Evolutionary conservation across 2,888 invertebrate genomes (phyloP), one percentile per base, ranked within the genome.

Genomic region (Pammene aurita): DNA sequence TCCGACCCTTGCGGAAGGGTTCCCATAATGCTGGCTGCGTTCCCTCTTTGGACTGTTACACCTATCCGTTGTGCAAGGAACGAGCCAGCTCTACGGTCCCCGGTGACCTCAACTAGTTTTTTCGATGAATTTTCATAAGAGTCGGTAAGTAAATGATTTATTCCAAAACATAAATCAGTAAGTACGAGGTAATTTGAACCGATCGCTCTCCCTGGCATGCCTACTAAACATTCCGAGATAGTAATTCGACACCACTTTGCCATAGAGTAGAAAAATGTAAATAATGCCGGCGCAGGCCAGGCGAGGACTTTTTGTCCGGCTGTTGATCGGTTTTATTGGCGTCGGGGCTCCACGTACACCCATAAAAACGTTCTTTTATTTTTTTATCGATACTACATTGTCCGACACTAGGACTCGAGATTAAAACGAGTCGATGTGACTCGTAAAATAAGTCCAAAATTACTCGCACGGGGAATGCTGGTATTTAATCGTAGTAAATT

Each of bases 231-330:
- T 90, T 90, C 89, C 88, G 78, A 85, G 83, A 85, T 85, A 83
- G 91, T 90, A 92, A 92, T 88, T 87, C 82, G 88, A 92, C 86
- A 88, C 89, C 84, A 84, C 84, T 84, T 81, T 78, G 80, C 75
- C 76, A 76, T 75, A 79, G 81, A 82, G 82, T 79, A 80, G 80
- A 77, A 87, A 87, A 88, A 86, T 81, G 80, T 84, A 84, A 89
- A 86, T 87, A 87, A 88, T 84, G 85, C 85, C 78, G 83, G 84
- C 81, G 79, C 84, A 80, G 86, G 78, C 79, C 84, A 75, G 82
- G 86, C 83, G 86, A 84, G 75, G 76, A 75, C 74, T 85, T 86
- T 83, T 88, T 87, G 75, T 72, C 71, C 73, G 77, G 73, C 74
- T 78, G 82, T 82, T 80, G 84, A 88, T 86, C 81, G 78, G 79